Base-by-base conservation (phyloP, 2,113 vertebrate genomes). In the Vulpes vulpes region DNA sequence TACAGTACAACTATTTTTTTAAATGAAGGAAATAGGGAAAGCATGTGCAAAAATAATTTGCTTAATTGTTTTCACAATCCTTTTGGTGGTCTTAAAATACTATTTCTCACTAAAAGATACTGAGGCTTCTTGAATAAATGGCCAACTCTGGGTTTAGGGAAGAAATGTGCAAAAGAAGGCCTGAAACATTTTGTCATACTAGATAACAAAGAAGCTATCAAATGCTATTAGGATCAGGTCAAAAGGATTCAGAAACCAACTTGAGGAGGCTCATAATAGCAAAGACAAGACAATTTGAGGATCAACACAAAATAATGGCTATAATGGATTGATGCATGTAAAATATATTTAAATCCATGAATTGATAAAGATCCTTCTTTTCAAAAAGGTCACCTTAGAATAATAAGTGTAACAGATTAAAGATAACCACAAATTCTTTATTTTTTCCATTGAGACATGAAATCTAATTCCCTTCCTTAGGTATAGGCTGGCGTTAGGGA, bases 41-140 rank as follows among this genome's bases (percentile, higher is more conserved):
- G 55, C n/a, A 92, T 23, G 35, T 79, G 1, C 22, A 96, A 91
- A 92, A 96, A n/a, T 53, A 65, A 83, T 59, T 97, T 89, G 76
- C 60, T 91, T 78, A 78, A 55, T 23, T 81, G 22, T 59, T 96
- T 96, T 95, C 57, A 84, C 74, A 67, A 73, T 80, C 22, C 25
- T 86, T 76, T 93, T 76, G 43, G n/a, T 93, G 14, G 43, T 55
- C 53, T 89, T 79, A 80, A 96, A 89, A 89, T 96, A 64, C 7
- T 76, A 76, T 81, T 90, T 89, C n/a, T 65, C 20, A 86, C 17
- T 86, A 81, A 32, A 85, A 96, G 78, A 55, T 62, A 84, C 11
- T 65, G 89, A 43, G 30, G 76, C 2, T 55, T 65, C 64, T 92
- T 85, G n/a, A 55, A 89, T 90, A 93, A 97, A 81, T 89, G 57